These are phyloP conservation scores for Catharus ustulatus DNA, from an alignment of 2,797 vertebrate species.

Conservation along the genomic window DNA sequence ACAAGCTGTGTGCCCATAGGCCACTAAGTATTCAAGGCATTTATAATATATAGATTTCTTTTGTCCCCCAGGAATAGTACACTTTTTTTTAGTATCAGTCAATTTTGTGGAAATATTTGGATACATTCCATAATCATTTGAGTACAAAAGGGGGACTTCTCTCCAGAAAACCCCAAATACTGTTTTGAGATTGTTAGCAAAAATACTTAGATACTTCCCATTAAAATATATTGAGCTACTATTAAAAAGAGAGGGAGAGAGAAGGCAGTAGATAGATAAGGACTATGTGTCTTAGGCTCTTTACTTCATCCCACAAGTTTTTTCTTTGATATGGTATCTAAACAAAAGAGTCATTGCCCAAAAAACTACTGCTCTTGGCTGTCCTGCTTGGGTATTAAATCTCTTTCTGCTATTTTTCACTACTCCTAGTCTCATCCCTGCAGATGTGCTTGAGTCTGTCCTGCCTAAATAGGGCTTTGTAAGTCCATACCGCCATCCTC, in stretches of 20 bases:
- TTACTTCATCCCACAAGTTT: rapidly evolving
- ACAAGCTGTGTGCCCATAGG: not conserved
- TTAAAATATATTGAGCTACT: not conserved
- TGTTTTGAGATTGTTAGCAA: not conserved
- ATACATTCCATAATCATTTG: rapidly evolving
- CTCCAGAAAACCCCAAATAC: not conserved
- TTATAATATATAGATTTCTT: not conserved
- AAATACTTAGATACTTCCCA: not conserved
- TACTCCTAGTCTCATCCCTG: not conserved
- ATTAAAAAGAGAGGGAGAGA: not conserved
- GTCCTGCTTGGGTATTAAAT: not conserved
- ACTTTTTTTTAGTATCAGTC: not conserved
- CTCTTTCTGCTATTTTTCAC: not conserved
- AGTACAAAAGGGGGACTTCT: not conserved
- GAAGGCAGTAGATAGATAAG: not conserved
- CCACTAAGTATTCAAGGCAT: not conserved
- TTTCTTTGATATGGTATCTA: not conserved
- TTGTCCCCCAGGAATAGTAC: not conserved
- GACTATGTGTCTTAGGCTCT: not conserved
- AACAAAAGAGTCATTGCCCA: not conserved
- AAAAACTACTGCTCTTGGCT: not conserved
- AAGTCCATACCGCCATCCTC: not conserved
- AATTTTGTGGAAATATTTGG: not conserved
- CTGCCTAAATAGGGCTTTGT: not conserved
- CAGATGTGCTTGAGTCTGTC: not conserved